phyloP scores from a whole-genome alignment of 64 coral and sea anemone species.

The Pocillopora damicornis region DNA sequence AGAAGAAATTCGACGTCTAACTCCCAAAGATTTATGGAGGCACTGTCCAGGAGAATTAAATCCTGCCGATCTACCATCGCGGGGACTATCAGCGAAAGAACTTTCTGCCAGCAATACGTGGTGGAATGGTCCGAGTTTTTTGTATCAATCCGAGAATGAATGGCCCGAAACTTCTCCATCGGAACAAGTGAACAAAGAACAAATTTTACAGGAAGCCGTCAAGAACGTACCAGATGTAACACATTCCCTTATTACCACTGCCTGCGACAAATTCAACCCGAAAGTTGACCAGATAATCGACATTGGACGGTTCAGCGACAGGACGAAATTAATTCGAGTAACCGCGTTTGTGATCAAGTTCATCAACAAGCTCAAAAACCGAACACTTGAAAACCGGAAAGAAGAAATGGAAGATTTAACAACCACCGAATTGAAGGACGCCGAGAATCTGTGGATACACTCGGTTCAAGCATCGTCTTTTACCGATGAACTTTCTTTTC shows the following conservation, averaged over 20 bases:
- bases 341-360: background rate
- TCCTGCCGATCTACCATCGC: slow-evolving; percentile 33
- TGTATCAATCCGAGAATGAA: slow-evolving; percentile 20
- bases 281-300: too few relatives aligned
- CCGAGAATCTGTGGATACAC: too few relatives aligned
- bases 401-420: background rate
- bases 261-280: background rate
- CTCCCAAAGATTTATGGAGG: slow-evolving; percentile 17
- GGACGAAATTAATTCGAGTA: background rate
- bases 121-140: slow-evolving; percentile 51
- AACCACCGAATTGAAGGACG: too few relatives aligned
- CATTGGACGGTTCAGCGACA: background rate
- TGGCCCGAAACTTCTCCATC: slow-evolving; percentile 35
- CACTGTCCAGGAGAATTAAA: slow-evolving; percentile 16
- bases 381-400: too few relatives aligned
- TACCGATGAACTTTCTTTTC: background rate
- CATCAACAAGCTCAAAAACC: background rate
- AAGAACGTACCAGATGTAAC: background rate
- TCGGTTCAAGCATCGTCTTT: slow-evolving; percentile 2
- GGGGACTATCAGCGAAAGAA: slow-evolving; percentile 36
- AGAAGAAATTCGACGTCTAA: slow-evolving; percentile 3
- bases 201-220: background rate
- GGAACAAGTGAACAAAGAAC: too few relatives aligned
- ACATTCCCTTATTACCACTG: background rate
- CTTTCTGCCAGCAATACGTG: background rate